Evolutionary conservation across 37 sponge, comb jelly and placozoan genomes (phyloP), one percentile per base, ranked within the genome.

Genomic region (Diacarnus erythraeanus): DNA sequence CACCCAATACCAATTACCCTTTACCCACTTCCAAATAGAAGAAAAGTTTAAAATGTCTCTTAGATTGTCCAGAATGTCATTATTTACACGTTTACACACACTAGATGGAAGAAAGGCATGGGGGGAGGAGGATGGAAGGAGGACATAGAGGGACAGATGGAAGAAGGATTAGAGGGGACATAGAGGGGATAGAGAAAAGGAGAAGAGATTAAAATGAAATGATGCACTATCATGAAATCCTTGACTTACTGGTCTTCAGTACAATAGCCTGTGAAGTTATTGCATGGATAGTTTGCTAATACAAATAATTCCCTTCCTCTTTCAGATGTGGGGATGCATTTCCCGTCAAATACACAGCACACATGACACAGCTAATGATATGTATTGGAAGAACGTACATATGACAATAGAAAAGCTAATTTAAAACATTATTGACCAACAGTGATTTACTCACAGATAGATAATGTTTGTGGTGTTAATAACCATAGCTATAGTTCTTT

Each of bases 211-310:
- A n/a, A n/a, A n/a, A n/a, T n/a, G n/a, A n/a, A n/a, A n/a, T n/a
- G n/a, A n/a, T n/a, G n/a, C n/a, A n/a, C n/a, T n/a, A n/a, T n/a
- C n/a, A n/a, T n/a, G n/a, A n/a, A n/a, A n/a, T 34, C 38, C 20
- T 8, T 27, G 4, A 74, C 67, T 63, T 74, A 81, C 88, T 59
- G 63, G 0, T 82, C 71, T 23, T 78, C 74, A 6, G 75, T 71
- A 34, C 89, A 88, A 57, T 88, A 88, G 2, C 89, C 89, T n/a
- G 89, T 74, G 75, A 78, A 82, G 58, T 88, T 71, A 5, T 41
- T 26, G 44, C 89, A 88, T 0, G 89, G 87, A 42, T 64, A 79
- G 22, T 75, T 75, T n/a, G 87, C 59, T 23, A 10, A 43, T 30
- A 39, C 41, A 69, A 38, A 35, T 12, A 23, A 8, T 31, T 2